These are phyloP conservation scores for Liodrosophila aerea DNA, from an alignment of 2,888 invertebrate species.

Conservation along the genomic window DNA sequence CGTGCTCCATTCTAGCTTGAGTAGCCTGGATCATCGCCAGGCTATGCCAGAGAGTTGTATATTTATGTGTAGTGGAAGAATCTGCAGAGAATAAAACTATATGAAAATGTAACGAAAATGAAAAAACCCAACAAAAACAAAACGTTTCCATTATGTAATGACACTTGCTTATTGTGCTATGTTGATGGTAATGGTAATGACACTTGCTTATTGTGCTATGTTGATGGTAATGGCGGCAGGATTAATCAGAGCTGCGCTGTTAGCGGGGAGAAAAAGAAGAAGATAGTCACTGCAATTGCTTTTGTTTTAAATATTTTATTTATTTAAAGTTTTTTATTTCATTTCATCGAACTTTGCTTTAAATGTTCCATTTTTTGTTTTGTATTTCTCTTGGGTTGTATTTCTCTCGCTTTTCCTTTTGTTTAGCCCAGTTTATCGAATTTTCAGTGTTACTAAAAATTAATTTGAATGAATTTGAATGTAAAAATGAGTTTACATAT, in stretches of 20 bases:
- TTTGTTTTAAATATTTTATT: slow-evolving; percentile 69
- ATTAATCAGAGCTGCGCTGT: not conserved
- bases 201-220: too few relatives aligned
- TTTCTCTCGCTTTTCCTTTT: slow-evolving; percentile 17
- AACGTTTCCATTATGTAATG: slow-evolving; percentile 55
- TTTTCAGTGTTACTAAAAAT: slow-evolving; percentile 73
- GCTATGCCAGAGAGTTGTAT: slow-evolving; percentile 22
- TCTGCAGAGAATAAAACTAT: slow-evolving; percentile 60
- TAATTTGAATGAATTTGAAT: slow-evolving; percentile 73
- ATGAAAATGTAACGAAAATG: slow-evolving; percentile 34
- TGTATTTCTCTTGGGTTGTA: slow-evolving; percentile 59
- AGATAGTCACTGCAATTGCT: too few relatives aligned
- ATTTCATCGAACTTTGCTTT: slow-evolving; percentile 56
- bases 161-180: not conserved
- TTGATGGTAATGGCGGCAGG: not conserved
- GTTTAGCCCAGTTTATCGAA: slow-evolving; percentile 50
- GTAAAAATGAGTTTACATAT: slow-evolving; percentile 70
- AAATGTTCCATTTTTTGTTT: slow-evolving; percentile 37
- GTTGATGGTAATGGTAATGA: too few relatives aligned
- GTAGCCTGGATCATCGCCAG: slow-evolving; percentile 18
- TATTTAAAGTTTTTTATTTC: slow-evolving; percentile 77
- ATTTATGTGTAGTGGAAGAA: slow-evolving; percentile 60
- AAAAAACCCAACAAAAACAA: slow-evolving; percentile 1
- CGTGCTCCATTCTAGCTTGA: slow-evolving; percentile 12
- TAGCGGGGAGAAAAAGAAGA: too few relatives aligned